These are phyloP conservation scores for Alosa alosa DNA, from an alignment of 2,113 vertebrate genomes.

Conservation along the genomic window DNA sequence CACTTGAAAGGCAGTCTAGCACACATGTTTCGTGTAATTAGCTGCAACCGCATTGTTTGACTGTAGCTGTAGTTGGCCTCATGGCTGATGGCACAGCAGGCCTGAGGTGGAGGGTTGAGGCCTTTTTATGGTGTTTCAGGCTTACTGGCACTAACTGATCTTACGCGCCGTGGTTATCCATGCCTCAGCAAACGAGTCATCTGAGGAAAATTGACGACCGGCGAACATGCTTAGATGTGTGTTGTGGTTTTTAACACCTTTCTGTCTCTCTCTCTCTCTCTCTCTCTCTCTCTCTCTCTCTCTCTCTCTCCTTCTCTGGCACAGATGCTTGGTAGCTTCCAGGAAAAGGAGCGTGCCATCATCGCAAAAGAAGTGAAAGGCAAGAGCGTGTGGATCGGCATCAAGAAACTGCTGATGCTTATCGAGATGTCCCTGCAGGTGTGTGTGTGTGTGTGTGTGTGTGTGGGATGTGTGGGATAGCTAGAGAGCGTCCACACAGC, in stretches of 20 bases:
- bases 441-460: slow-evolving; percentile 39
- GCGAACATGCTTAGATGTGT: neutral
- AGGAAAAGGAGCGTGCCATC: slow-evolving; percentile 81
- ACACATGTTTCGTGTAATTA: neutral
- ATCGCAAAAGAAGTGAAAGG: slow-evolving; percentile 84
- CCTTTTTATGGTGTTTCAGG: neutral
- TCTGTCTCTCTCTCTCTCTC: neutral
- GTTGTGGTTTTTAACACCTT: neutral
- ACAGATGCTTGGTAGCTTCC: slow-evolving; percentile 91
- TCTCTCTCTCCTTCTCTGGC: neutral
- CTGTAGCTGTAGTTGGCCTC: neutral
- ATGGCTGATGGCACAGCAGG: neutral
- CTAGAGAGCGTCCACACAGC: neutral
- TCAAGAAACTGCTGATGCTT: slow-evolving; percentile 96
- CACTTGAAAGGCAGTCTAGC: neutral
- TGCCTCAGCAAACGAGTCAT: neutral
- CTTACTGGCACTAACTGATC: neutral
- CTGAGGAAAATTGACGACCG: neutral
- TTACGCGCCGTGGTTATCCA: neutral
- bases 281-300: neutral
- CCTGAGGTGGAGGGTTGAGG: neutral
- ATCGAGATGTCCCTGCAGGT: slow-evolving; percentile 97
- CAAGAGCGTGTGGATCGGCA: slow-evolving; percentile 83
- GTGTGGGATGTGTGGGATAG: neutral
- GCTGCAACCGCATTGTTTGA: neutral